Evolutionary conservation across 2,888 invertebrate species (phyloP), one percentile per base, ranked within the genome.

Genomic region (Plemyria rubiginata): DNA sequence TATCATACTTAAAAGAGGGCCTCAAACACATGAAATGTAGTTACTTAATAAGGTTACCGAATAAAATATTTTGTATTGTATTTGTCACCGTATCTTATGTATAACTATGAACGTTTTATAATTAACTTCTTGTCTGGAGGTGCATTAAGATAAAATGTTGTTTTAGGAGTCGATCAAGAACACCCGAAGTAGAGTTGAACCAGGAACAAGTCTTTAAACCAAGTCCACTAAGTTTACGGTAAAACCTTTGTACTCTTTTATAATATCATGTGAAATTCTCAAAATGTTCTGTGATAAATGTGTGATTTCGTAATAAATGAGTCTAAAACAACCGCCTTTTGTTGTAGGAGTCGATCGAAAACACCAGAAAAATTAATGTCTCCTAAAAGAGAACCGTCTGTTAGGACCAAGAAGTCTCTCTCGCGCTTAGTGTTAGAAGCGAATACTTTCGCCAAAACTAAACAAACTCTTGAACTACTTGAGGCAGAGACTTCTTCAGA

Each of bases 361-460:
- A 93, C 93, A 2, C 93, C 93, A 8, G 93, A 92, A 63, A 91
- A 89, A 70, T 62, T 86, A 1, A 81, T 88, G 76, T 85, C 91
- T 1, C 86, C 90, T 0, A 88, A 83, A 68, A 70, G 78, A 46
- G 91, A 90, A 38, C 77, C 76, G 3, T 72, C 84, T 0, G 75
- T 77, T 15, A 82, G 81, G 62, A 69, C 73, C 56, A 90, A 85
- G 58, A 93, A 89, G 70, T 85, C 93, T 0, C 73, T 93, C 1
- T 87, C 90, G 0, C 81, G 93, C 66, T 76, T 88, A 22, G 93
- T 93, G 0, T 67, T 93, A 46, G 93, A 93, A 80, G 85, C 89
- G 4, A 93, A 92, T 56, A 75, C 91, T 0, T 88, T 89, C 50
- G 84, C 89, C 4, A 90, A 88, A 83, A 82, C 86, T 0, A 91